Conservation (phyloP, 2,113 vertebrate species). For the Hypomesus transpacificus region DNA sequence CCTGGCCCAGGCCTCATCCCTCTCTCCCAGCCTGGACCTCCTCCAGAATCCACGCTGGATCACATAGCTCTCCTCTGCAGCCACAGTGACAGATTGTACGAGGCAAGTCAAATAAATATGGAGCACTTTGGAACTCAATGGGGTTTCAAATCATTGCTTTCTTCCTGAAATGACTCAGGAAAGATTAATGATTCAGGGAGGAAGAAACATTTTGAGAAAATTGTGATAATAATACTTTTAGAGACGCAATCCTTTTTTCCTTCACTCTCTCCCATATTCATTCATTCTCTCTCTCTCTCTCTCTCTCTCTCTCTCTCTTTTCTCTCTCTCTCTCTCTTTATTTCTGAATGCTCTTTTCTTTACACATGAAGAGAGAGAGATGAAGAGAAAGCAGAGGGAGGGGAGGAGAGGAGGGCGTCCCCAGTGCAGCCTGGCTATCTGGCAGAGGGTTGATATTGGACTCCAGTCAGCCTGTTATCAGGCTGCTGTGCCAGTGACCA, state of each 20-base stretch:
- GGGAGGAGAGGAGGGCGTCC: not conserved
- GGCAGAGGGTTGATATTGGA: constrained; percentile 15
- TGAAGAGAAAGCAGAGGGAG: not conserved
- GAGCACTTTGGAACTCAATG: constrained; percentile 53
- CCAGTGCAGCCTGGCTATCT: not conserved
- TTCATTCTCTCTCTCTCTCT: not conserved
- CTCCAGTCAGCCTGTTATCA: not conserved
- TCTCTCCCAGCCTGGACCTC: constrained; percentile 59
- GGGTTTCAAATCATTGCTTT: constrained; percentile 45
- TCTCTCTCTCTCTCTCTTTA: not conserved
- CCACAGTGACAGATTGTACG: constrained; percentile 68
- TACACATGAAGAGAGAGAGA: not conserved
- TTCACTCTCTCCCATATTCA: not conserved
- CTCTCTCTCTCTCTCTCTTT: not conserved
- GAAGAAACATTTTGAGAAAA: constrained; percentile 28
- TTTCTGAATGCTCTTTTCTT: constrained; percentile 12
- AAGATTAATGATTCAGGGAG: constrained; percentile 52
- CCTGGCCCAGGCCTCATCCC: constrained; percentile 44
- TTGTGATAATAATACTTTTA: constrained; percentile 35
- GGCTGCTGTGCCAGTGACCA: not conserved
- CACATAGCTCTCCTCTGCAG: constrained; percentile 46
- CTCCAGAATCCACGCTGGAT: constrained; percentile 48
- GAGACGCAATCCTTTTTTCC: constrained; percentile 6
- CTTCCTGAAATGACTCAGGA: constrained; percentile 38
- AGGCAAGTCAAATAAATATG: constrained; percentile 68